phyloP scores from a whole-genome alignment of 2,888 invertebrate genomes.

The Miltochrista miniata region DNA sequence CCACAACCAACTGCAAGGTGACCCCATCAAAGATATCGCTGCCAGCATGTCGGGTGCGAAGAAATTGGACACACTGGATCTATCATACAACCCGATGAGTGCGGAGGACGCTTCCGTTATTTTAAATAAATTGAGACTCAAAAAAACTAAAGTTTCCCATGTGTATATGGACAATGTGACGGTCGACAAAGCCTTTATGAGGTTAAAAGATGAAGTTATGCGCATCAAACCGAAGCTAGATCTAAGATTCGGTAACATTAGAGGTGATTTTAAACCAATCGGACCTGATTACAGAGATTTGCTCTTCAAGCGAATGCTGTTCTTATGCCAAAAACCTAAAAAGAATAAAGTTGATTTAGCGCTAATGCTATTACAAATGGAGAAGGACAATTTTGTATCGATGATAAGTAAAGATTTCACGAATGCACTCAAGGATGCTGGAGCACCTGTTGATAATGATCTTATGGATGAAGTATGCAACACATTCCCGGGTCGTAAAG shows the following conservation, averaged over 20 bases:
- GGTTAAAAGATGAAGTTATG: constrained; percentile 36
- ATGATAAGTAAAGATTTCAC: constrained; percentile 47
- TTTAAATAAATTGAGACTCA: constrained; percentile 43
- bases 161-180: constrained; percentile 56
- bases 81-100: constrained; percentile 61
- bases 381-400: constrained; percentile 44
- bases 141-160: constrained; percentile 45
- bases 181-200: constrained; percentile 47
- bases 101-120: constrained; percentile 49
- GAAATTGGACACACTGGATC: constrained; percentile 50
- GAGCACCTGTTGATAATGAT: constrained; percentile 46
- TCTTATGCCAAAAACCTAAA: constrained; percentile 47
- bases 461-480: constrained; percentile 50
- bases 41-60: constrained; percentile 42
- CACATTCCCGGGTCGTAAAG: constrained; percentile 47
- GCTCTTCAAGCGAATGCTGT: constrained; percentile 56
- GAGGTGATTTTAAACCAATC: constrained; percentile 21
- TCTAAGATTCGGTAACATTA: constrained; percentile 52
- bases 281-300: constrained; percentile 54
- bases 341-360: constrained; percentile 52
- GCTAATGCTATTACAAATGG: constrained; percentile 44
- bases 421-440: constrained; percentile 1
- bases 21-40: constrained; percentile 38
- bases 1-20: constrained; percentile 54
- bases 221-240: constrained; percentile 37